Evolutionary conservation across 2,113 vertebrate species (phyloP).

Genomic region (Phycodurus eques): DNA sequence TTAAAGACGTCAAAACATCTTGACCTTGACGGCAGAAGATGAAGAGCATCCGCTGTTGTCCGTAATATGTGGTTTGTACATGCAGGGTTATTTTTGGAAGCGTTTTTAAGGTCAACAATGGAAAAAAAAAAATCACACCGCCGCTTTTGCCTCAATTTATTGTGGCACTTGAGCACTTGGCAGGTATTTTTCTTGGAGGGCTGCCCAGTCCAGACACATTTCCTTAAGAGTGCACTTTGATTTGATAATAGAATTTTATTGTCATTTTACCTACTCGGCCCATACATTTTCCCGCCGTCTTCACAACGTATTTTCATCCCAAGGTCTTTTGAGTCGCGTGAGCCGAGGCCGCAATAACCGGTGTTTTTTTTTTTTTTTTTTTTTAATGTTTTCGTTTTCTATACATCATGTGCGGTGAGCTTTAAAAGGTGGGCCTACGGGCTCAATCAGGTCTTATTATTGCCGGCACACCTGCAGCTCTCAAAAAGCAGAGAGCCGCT

Average conservation of each 20-base stretch:
- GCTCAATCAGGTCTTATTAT: neutral
- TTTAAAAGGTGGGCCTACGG: neutral
- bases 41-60: neutral
- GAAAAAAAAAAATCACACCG: slow-evolving; percentile 28
- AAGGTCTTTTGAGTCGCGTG: slow-evolving; percentile 24
- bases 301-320: slow-evolving; percentile 38
- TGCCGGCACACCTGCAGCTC: neutral
- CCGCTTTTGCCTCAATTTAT: slow-evolving; percentile 47
- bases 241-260: slow-evolving; percentile 65
- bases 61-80: neutral
- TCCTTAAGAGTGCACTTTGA: slow-evolving; percentile 59
- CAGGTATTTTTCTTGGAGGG: slow-evolving; percentile 65
- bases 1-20: neutral
- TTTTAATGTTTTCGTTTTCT: neutral
- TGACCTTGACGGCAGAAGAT: slow-evolving; percentile 29
- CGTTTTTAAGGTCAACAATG: slow-evolving; percentile 50
- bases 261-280: slow-evolving; percentile 49
- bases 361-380: neutral
- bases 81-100: neutral
- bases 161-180: slow-evolving; percentile 40
- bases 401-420: neutral
- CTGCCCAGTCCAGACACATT: slow-evolving; percentile 57
- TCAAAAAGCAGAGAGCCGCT: neutral
- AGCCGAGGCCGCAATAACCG: neutral
- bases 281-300: slow-evolving; percentile 42